A percentile compares a stretch with the other conserved stretches of the same genome.
phyloP scores from a whole-genome alignment of 2,888 invertebrate species.

The Drosophila borborema region DNA sequence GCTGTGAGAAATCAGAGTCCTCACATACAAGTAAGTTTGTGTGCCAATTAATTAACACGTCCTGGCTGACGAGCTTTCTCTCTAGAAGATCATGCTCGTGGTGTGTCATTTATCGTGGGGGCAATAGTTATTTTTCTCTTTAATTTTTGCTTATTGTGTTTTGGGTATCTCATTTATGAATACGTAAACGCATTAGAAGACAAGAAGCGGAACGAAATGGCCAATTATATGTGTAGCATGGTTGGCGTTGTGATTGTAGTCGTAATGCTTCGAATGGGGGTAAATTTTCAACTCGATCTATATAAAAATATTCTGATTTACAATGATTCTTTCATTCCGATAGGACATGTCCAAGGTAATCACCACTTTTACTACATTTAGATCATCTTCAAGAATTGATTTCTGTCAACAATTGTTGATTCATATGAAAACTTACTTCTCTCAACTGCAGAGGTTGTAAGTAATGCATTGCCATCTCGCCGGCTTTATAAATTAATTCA shows the following conservation, averaged over 20 bases:
- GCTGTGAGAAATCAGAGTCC: neutral
- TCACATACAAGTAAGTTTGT: conserved; percentile 16
- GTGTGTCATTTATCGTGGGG: neutral
- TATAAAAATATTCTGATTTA: neutral
- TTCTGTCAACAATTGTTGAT: neutral
- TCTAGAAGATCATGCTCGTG: conserved; percentile 22
- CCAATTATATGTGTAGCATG: neutral
- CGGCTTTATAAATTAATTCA: neutral
- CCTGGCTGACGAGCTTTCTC: neutral
- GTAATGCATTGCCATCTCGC: neutral
- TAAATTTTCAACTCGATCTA: conserved; percentile 22
- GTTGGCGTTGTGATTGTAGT: conserved; percentile 3
- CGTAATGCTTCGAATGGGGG: conserved; percentile 30
- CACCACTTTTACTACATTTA: conserved; percentile 65
- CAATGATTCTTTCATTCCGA: neutral
- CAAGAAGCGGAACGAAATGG: neutral
- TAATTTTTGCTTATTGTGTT: conserved; percentile 35
- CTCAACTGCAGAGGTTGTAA: neutral
- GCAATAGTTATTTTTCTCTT: conserved; percentile 34
- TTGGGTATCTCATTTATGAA: conserved; percentile 12
- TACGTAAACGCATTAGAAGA: conserved; percentile 18
- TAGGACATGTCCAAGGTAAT: conserved; percentile 55
- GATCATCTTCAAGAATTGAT: neutral
- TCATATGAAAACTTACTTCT: neutral
- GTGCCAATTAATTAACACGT: neutral